These are phyloP conservation scores for Zaprionus vittiger DNA, from an alignment of 1,140 invertebrate genomes.

Conservation along the genomic window DNA sequence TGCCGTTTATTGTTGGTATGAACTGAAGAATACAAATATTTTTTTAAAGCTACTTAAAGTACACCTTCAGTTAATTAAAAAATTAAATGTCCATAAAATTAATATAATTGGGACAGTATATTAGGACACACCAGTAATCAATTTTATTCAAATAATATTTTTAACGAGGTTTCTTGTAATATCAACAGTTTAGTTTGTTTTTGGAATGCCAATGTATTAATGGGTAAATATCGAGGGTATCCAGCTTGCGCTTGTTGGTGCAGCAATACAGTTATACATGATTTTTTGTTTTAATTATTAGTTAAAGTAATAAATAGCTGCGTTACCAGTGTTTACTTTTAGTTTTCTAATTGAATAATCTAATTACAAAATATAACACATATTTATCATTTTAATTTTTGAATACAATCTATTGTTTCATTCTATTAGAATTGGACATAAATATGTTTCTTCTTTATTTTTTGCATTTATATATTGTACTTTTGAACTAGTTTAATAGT, in stretches of 20 bases:
- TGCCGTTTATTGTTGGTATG: constrained; percentile 25
- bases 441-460: constrained; percentile 1
- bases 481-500: constrained; percentile 41
- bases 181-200: constrained; percentile 12
- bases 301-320: constrained; percentile 7
- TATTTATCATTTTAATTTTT: constrained; percentile 25
- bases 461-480: constrained; percentile 4
- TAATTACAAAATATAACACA: constrained; percentile 28
- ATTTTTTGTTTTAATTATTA: constrained; percentile 3
- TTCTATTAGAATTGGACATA: constrained; percentile 32
- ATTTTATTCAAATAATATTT: neutral
- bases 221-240: neutral
- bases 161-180: constrained; percentile 3
- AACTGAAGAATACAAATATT: constrained; percentile 36
- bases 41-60: constrained; percentile 38
- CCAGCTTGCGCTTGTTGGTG: neutral
- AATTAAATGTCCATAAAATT: constrained; percentile 12
- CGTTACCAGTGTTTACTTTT: neutral
- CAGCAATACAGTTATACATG: neutral
- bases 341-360: constrained; percentile 2
- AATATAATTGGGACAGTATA: constrained; percentile 16
- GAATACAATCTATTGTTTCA: constrained; percentile 21
- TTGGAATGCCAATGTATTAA: neutral
- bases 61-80: constrained; percentile 22
- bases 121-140: neutral